Conservation (phyloP, 1,140 invertebrate species). For the Anadara kagoshimensis region DNA sequence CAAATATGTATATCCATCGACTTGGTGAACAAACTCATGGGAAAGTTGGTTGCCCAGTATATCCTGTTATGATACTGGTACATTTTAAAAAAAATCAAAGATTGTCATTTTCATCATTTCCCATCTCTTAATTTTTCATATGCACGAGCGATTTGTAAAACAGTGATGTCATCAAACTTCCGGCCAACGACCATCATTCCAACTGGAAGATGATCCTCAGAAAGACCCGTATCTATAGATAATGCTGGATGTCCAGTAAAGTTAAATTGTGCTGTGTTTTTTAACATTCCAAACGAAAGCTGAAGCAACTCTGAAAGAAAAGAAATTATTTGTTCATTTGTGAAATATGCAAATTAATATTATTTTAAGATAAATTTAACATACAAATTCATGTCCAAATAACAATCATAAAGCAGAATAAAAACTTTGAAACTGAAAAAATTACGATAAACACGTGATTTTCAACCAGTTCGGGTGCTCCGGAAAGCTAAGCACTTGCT, state of each 20-base stretch:
- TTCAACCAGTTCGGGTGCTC: no score
- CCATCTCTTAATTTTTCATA: constrained; percentile 33
- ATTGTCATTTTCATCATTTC: background rate
- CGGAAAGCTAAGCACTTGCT: no score
- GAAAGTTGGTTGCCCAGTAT: no score
- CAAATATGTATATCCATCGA: no score
- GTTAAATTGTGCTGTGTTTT: constrained; percentile 51
- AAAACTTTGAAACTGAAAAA: no score
- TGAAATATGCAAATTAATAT: background rate
- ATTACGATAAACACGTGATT: no score
- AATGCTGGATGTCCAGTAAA: constrained; percentile 58
- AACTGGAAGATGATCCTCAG: constrained; percentile 46
- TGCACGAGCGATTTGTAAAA: constrained; percentile 40
- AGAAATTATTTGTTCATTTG: background rate
- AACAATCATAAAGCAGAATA: no score
- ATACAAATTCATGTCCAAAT: no score
- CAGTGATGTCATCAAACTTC: constrained; percentile 42
- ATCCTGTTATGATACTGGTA: no score
- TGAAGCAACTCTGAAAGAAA: constrained; percentile 42
- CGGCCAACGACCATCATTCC: constrained; percentile 48
- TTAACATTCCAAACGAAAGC: constrained; percentile 23
- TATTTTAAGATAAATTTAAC: no score
- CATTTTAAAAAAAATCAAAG: no score
- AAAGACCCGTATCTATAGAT: constrained; percentile 52
- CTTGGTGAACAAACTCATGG: no score